Evolutionary conservation across 2,888 invertebrate species (phyloP).

Genomic region (Acheta domesticus): DNA sequence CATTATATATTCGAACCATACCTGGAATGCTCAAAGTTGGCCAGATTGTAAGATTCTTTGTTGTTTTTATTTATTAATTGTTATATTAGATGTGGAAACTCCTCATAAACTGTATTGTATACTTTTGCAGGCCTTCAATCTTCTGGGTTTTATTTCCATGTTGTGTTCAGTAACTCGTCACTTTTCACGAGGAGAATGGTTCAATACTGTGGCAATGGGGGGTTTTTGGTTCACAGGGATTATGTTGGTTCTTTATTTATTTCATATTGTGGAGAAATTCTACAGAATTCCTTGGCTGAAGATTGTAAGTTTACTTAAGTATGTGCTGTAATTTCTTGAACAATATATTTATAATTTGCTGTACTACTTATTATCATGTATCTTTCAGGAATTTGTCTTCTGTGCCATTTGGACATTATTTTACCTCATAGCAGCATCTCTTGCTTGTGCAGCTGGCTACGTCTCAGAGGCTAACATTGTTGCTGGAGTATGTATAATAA

Average conservation of each 20-base stretch:
- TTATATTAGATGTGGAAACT: not conserved
- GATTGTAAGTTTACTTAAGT: conserved; percentile 54
- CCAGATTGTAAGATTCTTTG: conserved; percentile 62
- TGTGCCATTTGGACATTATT: conserved; percentile 70
- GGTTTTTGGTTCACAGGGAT: conserved; percentile 84
- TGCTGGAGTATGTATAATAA: conserved; percentile 64
- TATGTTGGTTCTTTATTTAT: conserved; percentile 73
- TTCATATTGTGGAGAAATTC: conserved; percentile 82
- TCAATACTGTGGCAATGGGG: conserved; percentile 74
- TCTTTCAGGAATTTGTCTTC: conserved; percentile 64
- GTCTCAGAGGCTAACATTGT: conserved; percentile 60
- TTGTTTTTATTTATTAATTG: not conserved
- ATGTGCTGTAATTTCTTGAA: not conserved
- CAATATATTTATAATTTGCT: not conserved
- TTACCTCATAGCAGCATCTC: conserved; percentile 70
- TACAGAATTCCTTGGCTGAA: conserved; percentile 83
- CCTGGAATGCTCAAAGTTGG: conserved; percentile 74
- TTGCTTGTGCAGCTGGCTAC: conserved; percentile 57
- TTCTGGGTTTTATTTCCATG: conserved; percentile 79
- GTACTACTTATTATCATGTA: conserved; percentile 23
- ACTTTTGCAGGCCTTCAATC: conserved; percentile 58
- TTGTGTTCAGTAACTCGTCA: conserved; percentile 57
- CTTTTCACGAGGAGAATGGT: conserved; percentile 64
- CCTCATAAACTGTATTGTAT: not conserved
- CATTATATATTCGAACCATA: conserved; percentile 63